Conservation (phyloP, 2,113 vertebrate species). For the Anguilla japonica region DNA sequence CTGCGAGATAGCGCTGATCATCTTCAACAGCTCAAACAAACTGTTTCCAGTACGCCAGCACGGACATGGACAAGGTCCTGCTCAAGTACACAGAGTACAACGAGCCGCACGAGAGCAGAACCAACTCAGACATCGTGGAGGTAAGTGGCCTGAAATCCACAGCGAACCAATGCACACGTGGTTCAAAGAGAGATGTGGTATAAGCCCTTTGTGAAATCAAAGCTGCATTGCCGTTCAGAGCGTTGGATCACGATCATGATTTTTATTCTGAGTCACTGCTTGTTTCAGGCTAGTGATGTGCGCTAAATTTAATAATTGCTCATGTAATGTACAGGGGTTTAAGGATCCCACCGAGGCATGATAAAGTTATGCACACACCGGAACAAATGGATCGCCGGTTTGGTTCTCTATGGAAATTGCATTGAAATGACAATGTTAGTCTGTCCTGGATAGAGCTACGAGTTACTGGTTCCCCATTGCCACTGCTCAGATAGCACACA, state of each 20-base stretch:
- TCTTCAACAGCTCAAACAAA: constrained; percentile 99
- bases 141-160: constrained; percentile 67
- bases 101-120: constrained; percentile 94
- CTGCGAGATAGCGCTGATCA: constrained; percentile 98
- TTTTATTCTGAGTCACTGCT: not conserved
- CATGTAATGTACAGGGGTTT: not conserved
- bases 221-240: not conserved
- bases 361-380: not conserved
- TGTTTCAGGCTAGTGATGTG: not conserved
- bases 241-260: not conserved
- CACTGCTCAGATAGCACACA: not conserved
- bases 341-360: not conserved
- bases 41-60: constrained; percentile 98
- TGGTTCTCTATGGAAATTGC: not conserved
- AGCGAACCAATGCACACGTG: not conserved
- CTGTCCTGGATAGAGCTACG: not conserved
- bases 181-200: not conserved
- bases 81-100: constrained; percentile 98
- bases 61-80: constrained; percentile 97
- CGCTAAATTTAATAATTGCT: not conserved
- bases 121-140: constrained; percentile 97
- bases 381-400: not conserved
- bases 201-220: not conserved
- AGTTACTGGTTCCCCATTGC: not conserved
- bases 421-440: not conserved